Percentiles rank a stretch among this genome's conserved stretches.
Evolutionary conservation across 2,888 invertebrate genomes (phyloP).

Genomic region (Tenthredo scrophulariae): DNA sequence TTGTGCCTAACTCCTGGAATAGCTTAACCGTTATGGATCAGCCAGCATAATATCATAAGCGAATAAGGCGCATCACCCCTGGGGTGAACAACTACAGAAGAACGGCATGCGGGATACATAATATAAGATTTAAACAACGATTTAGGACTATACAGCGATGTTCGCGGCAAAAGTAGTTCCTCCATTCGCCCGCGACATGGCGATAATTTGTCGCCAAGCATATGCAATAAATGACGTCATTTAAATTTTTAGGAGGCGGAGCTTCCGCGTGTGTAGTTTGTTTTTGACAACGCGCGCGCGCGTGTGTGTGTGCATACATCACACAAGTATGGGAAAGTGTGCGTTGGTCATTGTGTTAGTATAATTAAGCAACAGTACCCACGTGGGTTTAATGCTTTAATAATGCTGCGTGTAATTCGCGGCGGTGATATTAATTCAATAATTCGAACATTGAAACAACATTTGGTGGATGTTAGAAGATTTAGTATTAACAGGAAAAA

Average conservation of each 20-base stretch:
- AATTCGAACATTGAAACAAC: background rate
- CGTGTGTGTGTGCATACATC: background rate
- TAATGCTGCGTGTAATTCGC: conserved; percentile 30
- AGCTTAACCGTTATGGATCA: too few species aligned
- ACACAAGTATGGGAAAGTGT: background rate
- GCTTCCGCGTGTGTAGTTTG: background rate
- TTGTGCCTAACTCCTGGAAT: too few species aligned
- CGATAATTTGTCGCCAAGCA: background rate
- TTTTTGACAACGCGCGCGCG: background rate
- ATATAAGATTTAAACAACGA: too few species aligned
- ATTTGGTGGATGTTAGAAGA: background rate
- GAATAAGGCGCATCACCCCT: too few species aligned
- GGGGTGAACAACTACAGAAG: too few species aligned
- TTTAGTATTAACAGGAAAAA: background rate
- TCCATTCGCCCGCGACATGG: background rate
- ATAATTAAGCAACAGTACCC: background rate
- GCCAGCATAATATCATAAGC: too few species aligned
- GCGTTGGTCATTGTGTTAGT: background rate
- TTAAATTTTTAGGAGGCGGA: background rate
- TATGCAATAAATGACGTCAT: background rate
- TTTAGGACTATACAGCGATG: background rate
- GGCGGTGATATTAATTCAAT: background rate
- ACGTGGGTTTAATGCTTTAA: conserved; percentile 17
- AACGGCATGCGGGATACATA: too few species aligned
- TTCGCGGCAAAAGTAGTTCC: background rate